Conservation (phyloP, 2,797 vertebrate species). For the Anolis apletophallus region DNA sequence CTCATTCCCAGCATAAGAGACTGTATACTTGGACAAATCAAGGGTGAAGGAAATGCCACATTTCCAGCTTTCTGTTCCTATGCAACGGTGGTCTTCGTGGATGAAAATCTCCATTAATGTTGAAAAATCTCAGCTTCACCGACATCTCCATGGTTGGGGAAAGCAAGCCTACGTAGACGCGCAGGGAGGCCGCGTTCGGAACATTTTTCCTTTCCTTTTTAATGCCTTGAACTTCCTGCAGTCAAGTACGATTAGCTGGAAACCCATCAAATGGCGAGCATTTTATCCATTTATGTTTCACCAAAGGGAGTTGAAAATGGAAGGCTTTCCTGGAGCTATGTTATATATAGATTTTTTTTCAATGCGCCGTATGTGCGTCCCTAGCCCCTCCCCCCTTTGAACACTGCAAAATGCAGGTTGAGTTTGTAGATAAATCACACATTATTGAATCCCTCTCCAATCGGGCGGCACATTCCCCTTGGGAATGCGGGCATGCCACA, state of each 20-base stretch:
- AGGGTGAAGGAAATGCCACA: too few species aligned
- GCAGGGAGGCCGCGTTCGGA: background rate
- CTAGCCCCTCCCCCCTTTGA: background rate
- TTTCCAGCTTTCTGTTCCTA: too few species aligned
- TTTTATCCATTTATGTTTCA: slow-evolving; percentile 50
- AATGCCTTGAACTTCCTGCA: slow-evolving; percentile 47
- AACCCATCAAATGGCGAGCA: slow-evolving; percentile 54
- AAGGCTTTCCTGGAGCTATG: slow-evolving; percentile 4
- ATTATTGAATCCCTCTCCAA: background rate
- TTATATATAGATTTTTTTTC: background rate
- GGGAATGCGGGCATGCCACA: background rate
- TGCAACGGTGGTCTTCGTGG: too few species aligned
- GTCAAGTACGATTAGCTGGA: slow-evolving; percentile 49
- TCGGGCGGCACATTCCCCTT: background rate
- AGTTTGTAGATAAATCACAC: background rate
- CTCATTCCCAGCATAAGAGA: too few species aligned
- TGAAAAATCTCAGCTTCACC: background rate
- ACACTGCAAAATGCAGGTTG: background rate
- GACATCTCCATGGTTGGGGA: background rate
- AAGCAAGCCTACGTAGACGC: background rate
- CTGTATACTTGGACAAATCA: too few species aligned
- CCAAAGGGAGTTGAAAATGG: slow-evolving; percentile 9
- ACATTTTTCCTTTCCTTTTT: background rate
- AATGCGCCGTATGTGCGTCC: background rate
- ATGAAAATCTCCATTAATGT: background rate